A percentile compares a stretch with the other conserved stretches of the same genome.
These are phyloP conservation scores for Andinoacara biseriatus DNA, from an alignment of 2,113 vertebrate genomes.

Conservation along the genomic window DNA sequence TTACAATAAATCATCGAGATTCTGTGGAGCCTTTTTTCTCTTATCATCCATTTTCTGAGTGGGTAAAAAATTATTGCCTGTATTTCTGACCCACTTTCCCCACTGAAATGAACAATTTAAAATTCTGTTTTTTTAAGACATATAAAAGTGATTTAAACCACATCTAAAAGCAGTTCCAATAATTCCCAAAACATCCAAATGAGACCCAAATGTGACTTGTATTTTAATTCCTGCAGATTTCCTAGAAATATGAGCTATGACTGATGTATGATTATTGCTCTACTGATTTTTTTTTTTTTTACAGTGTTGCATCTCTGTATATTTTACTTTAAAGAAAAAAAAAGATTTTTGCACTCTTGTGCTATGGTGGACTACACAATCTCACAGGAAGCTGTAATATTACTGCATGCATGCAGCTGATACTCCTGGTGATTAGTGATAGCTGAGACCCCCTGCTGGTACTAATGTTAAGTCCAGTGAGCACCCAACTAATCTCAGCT, in stretches of 20 bases:
- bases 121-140: not conserved
- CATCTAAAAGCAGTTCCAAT: not conserved
- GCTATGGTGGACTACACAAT: not conserved
- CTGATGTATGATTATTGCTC: not conserved
- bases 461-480: constrained; percentile 38
- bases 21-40: not conserved
- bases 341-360: too few species aligned
- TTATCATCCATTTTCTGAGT: not conserved
- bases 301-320: not conserved
- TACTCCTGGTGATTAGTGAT: constrained; percentile 41
- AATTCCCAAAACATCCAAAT: not conserved
- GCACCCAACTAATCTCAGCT: constrained; percentile 53
- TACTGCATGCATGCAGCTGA: not conserved
- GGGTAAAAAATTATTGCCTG: not conserved
- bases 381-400: constrained; percentile 4
- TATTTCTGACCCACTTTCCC: constrained; percentile 4
- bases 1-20: not conserved
- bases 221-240: accelerated
- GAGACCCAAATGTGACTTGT: not conserved
- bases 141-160: not conserved
- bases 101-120: not conserved
- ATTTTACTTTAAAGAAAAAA: not conserved
- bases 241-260: not conserved
- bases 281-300: not conserved
- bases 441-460: constrained; percentile 61